Evolutionary conservation across 1,140 invertebrate genomes (phyloP).

Genomic region (Limonius californicus): DNA sequence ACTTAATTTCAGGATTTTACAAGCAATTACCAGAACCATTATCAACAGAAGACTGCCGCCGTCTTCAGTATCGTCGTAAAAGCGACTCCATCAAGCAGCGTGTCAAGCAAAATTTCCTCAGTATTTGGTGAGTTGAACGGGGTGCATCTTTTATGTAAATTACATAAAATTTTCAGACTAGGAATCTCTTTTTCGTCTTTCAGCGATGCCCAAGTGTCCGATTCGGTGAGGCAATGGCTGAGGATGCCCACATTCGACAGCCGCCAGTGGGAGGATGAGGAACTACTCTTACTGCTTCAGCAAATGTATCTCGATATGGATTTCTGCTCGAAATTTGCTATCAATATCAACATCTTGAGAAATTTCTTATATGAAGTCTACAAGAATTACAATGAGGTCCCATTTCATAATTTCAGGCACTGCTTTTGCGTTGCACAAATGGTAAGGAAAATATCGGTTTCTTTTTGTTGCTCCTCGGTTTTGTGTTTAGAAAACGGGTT

Average conservation of each 20-base stretch:
- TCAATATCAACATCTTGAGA: constrained; percentile 66
- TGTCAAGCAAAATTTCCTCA: constrained; percentile 66
- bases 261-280: constrained; percentile 78
- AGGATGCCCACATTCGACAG: constrained; percentile 77
- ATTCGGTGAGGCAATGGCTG: constrained; percentile 50
- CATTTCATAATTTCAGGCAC: constrained; percentile 87
- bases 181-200: constrained; percentile 32
- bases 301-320: constrained; percentile 82
- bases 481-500: too few relatives aligned
- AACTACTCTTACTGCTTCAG: constrained; percentile 75
- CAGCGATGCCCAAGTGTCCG: constrained; percentile 61
- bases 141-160: too few relatives aligned
- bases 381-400: constrained; percentile 86
- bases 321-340: constrained; percentile 72
- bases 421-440: constrained; percentile 89
- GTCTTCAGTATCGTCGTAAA: constrained; percentile 60
- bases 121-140: constrained; percentile 59
- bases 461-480: too few relatives aligned
- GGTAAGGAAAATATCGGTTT: constrained; percentile 58
- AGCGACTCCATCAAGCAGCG: constrained; percentile 62
- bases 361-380: constrained; percentile 77
- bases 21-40: constrained; percentile 59
- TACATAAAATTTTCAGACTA: too few relatives aligned
- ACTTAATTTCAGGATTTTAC: constrained; percentile 56
- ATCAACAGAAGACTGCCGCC: constrained; percentile 54